Percentiles rank a stretch among this genome's conserved stretches.
Evolutionary conservation across 2,113 vertebrate genomes (phyloP).

Genomic region (Salvelinus sp.): DNA sequence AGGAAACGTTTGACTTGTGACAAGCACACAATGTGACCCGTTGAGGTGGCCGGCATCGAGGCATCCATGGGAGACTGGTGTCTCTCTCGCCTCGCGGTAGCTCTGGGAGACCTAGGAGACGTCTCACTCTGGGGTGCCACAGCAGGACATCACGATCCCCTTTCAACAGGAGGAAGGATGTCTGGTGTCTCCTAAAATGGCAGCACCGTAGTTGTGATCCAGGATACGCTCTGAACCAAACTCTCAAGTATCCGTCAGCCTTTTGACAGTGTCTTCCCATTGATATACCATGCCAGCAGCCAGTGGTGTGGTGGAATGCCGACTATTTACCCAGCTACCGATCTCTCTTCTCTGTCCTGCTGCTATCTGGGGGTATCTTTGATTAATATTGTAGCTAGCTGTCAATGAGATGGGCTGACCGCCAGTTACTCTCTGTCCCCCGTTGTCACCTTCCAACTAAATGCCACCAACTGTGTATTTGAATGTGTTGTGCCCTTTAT

Average conservation of each 20-base stretch:
- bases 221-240: neutral
- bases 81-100: constrained; percentile 37
- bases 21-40: constrained; percentile 27
- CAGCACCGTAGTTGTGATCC: neutral
- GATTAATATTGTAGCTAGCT: constrained; percentile 24
- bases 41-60: constrained; percentile 37
- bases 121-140: constrained; percentile 29
- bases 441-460: neutral
- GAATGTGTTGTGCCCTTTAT: neutral
- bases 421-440: neutral
- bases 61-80: constrained; percentile 38
- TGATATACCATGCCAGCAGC: neutral
- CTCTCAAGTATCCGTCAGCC: constrained; percentile 37
- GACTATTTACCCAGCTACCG: constrained; percentile 19
- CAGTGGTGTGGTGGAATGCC: constrained; percentile 23
- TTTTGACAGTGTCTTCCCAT: constrained; percentile 20
- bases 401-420: constrained; percentile 40
- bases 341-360: neutral
- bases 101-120: constrained; percentile 18
- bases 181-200: neutral
- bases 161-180: constrained; percentile 54
- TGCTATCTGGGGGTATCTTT: constrained; percentile 46
- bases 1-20: constrained; percentile 24
- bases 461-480: constrained; percentile 39
- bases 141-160: constrained; percentile 64